Conservation (phyloP, 2,797 vertebrate genomes). For the Naso thynnoides region DNA sequence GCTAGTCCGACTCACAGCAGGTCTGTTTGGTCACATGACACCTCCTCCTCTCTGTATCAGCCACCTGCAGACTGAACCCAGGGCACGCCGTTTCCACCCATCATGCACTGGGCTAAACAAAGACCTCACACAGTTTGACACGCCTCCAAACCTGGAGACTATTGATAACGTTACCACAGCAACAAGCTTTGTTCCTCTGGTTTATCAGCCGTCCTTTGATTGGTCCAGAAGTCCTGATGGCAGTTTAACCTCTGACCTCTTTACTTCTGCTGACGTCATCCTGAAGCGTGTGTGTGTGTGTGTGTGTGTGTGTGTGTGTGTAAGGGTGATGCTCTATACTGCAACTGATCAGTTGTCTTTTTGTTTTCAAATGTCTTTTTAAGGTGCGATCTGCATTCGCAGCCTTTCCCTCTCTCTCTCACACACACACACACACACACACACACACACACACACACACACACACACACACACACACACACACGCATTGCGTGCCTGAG, state of each 20-base stretch:
- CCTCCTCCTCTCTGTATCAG: conserved; percentile 3
- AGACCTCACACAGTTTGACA: background rate
- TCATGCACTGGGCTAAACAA: conserved; percentile 28
- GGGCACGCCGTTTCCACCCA: conserved; percentile 17
- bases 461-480: conserved; percentile 3
- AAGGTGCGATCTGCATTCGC: too few relatives aligned
- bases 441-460: background rate
- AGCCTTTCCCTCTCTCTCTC: too few relatives aligned
- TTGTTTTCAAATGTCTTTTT: too few relatives aligned
- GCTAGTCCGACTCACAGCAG: background rate
- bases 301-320: too few relatives aligned
- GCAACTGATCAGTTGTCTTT: too few relatives aligned
- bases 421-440: too few relatives aligned
- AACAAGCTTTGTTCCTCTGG: conserved; percentile 20
- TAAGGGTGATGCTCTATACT: too few relatives aligned
- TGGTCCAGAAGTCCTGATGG: conserved; percentile 2
- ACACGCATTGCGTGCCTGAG: background rate
- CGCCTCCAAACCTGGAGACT: conserved; percentile 29
- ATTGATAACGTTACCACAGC: conserved; percentile 46
- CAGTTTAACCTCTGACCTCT: conserved; percentile 53
- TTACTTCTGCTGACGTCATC: conserved; percentile 10
- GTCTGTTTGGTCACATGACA: too few relatives aligned
- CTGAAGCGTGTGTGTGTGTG: too few relatives aligned
- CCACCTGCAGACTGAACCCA: conserved; percentile 12
- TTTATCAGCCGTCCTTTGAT: conserved; percentile 24